A percentile compares a stretch with the other conserved stretches of the same genome.
Conservation (phyloP, 2,888 invertebrate species). For the Agrotis puta region DNA sequence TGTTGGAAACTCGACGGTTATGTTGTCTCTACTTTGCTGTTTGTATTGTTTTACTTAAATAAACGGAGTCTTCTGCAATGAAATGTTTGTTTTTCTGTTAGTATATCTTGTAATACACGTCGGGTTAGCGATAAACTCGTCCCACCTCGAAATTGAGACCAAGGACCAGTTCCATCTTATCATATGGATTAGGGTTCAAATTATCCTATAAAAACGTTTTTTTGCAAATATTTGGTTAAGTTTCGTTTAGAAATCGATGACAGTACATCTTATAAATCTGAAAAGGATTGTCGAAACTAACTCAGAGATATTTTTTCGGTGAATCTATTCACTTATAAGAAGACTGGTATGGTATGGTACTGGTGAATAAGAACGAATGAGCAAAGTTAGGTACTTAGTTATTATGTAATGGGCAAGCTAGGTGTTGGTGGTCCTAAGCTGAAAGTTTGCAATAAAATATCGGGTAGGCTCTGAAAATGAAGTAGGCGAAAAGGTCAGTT, state of each 20-base stretch:
- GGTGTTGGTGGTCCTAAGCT: not conserved
- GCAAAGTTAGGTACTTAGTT: not conserved
- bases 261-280: too few species aligned
- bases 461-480: not conserved
- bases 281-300: not conserved
- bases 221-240: not conserved
- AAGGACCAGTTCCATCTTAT: too few species aligned
- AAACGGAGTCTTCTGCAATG: not conserved
- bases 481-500: too few species aligned
- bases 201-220: too few species aligned
- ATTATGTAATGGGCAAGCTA: not conserved
- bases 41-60: slow-evolving; percentile 9
- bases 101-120: not conserved
- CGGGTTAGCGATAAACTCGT: too few species aligned
- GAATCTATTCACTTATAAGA: not conserved
- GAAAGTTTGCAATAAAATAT: not conserved
- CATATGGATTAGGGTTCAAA: too few species aligned
- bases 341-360: too few species aligned
- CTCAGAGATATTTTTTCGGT: not conserved
- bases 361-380: not conserved
- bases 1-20: slow-evolving; percentile 17
- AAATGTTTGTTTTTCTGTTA: not conserved
- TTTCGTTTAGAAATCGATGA: not conserved
- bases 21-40: not conserved
- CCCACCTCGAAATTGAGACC: too few species aligned